phyloP scores from a whole-genome alignment of 2,888 invertebrate species.

The Artemia sinica region DNA sequence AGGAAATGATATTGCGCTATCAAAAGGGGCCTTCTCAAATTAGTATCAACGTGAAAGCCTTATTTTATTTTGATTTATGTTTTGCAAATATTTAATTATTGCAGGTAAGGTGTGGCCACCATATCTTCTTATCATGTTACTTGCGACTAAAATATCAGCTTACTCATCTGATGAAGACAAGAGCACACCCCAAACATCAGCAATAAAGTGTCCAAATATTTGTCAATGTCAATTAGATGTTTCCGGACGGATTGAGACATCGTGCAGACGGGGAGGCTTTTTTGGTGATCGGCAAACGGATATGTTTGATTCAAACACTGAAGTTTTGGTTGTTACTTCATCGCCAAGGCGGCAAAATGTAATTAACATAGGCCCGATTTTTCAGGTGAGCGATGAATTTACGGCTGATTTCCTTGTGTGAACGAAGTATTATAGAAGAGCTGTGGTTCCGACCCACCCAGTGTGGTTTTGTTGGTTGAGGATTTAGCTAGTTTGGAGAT shows the following conservation, averaged over 20 bases:
- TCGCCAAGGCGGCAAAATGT: conserved; percentile 37
- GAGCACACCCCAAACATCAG: not conserved
- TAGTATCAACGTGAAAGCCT: too few relatives aligned
- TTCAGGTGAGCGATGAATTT: conserved; percentile 20
- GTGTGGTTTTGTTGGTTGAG: too few relatives aligned
- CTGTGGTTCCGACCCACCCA: too few relatives aligned
- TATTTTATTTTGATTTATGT: too few relatives aligned
- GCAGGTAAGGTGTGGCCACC: too few relatives aligned
- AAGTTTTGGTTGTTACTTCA: conserved; percentile 48
- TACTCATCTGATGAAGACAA: not conserved
- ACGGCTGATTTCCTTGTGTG: too few relatives aligned
- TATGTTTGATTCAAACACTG: conserved; percentile 44
- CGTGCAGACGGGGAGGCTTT: not conserved
- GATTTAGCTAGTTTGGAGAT: too few relatives aligned
- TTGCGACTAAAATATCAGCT: not conserved
- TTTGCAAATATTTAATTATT: too few relatives aligned
- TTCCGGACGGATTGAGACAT: not conserved
- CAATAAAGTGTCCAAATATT: not conserved
- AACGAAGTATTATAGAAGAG: too few relatives aligned
- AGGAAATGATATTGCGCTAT: too few relatives aligned
- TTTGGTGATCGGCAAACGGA: not conserved
- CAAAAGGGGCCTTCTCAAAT: too few relatives aligned
- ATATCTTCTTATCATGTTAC: too few relatives aligned
- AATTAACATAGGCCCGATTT: conserved; percentile 27
- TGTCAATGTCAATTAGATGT: not conserved